phyloP scores from a whole-genome alignment of 2,888 invertebrate species.

The Lithodes maja region DNA sequence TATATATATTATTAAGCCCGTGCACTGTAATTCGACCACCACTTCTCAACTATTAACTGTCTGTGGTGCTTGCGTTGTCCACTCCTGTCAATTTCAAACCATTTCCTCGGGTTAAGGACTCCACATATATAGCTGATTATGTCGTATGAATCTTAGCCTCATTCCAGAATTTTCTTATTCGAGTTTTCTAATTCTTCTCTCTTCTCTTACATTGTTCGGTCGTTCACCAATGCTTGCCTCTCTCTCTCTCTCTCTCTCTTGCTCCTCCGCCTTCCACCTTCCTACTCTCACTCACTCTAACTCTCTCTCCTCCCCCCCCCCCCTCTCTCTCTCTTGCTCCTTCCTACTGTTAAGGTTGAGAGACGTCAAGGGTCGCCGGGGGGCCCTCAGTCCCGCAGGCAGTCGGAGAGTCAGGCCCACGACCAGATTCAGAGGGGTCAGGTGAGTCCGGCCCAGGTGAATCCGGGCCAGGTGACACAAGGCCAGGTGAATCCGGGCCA shows the following conservation, averaged over 20 bases:
- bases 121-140: too few species aligned
- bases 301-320: not conserved
- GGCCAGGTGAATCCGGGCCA: too few species aligned
- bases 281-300: not conserved
- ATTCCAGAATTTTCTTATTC: too few species aligned
- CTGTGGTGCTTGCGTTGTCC: too few species aligned
- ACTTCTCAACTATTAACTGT: too few species aligned
- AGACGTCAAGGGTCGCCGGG: slow-evolving; percentile 33
- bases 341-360: slow-evolving; percentile 42
- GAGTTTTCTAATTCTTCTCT: not conserved
- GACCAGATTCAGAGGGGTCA: slow-evolving; percentile 38
- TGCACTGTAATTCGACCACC: too few species aligned
- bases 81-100: too few species aligned
- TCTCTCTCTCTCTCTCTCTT: not conserved
- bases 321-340: slow-evolving; percentile 4
- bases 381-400: slow-evolving; percentile 29
- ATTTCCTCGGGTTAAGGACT: too few species aligned
- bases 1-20: too few species aligned
- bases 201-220: not conserved
- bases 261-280: not conserved
- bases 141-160: too few species aligned
- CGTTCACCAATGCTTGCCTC: not conserved
- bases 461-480: too few species aligned
- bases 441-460: not conserved
- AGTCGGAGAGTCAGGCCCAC: slow-evolving; percentile 28